A percentile compares a stretch with the other conserved stretches of the same genome.
These are phyloP conservation scores for Teleiodes luculella DNA, from an alignment of 2,888 invertebrate species.

Conservation along the genomic window DNA sequence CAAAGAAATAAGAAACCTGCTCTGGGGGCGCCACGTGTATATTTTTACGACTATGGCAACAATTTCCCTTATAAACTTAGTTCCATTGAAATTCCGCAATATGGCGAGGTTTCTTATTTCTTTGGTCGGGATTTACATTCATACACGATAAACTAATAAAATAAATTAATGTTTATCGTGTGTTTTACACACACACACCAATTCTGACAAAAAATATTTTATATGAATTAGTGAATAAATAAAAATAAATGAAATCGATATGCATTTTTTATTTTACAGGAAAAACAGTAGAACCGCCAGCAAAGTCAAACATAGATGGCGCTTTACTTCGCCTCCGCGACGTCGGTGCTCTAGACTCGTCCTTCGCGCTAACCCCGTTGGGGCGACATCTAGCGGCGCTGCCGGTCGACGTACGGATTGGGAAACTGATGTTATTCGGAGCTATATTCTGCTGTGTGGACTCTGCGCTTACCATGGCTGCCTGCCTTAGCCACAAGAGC, in stretches of 20 bases:
- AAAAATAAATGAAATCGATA: no score
- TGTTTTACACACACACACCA: no score
- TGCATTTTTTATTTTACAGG: constrained; percentile 62
- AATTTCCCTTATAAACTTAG: no score
- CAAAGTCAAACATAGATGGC: constrained; percentile 81
- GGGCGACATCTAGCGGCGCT: constrained; percentile 92
- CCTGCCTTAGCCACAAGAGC: constrained; percentile 87
- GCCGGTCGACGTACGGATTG: constrained; percentile 94
- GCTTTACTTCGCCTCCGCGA: constrained; percentile 85
- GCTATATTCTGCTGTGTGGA: constrained; percentile 95
- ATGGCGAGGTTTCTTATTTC: no score
- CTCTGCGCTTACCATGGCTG: constrained; percentile 94
- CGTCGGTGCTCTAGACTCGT: constrained; percentile 88
- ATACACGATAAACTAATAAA: no score
- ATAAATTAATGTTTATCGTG: no score
- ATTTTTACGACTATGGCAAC: no score
- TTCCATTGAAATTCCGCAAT: no score
- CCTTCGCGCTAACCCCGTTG: constrained; percentile 86
- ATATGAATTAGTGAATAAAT: neutral
- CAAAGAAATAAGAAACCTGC: no score
- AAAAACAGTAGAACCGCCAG: constrained; percentile 86
- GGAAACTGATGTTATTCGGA: constrained; percentile 94
- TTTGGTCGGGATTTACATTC: no score
- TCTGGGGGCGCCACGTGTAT: no score
- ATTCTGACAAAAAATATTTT: neutral